Conservation (phyloP, 2,888 invertebrate genomes). For the Brassicogethes aeneus region DNA sequence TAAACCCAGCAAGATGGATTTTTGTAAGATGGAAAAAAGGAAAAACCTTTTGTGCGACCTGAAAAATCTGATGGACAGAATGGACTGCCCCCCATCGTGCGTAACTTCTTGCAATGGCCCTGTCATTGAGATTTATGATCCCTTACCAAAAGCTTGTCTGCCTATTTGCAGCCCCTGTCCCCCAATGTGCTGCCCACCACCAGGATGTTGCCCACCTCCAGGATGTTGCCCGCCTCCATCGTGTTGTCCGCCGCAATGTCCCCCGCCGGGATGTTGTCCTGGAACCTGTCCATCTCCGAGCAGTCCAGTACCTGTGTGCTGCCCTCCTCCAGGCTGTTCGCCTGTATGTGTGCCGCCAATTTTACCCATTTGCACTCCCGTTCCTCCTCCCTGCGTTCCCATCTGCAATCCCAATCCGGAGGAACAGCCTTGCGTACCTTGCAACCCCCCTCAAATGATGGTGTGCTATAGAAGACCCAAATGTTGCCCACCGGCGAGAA, state of each 20-base stretch:
- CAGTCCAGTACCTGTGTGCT: slow-evolving; percentile 28
- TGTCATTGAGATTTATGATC: slow-evolving; percentile 46
- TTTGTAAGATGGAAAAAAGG: slow-evolving; percentile 31
- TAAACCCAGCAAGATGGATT: slow-evolving; percentile 32
- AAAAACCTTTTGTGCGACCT: slow-evolving; percentile 30
- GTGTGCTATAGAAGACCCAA: slow-evolving; percentile 43
- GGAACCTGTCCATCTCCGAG: slow-evolving; percentile 39
- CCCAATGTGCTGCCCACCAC: slow-evolving; percentile 40
- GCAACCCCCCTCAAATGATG: slow-evolving; percentile 50
- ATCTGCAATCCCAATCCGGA: slow-evolving; percentile 43
- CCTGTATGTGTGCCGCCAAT: slow-evolving; percentile 49
- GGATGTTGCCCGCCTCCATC: slow-evolving; percentile 13
- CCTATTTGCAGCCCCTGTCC: slow-evolving; percentile 44
- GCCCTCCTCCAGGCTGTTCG: slow-evolving; percentile 16
- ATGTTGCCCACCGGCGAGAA: slow-evolving; percentile 31
- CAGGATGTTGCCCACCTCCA: slow-evolving; percentile 6
- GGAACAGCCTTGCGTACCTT: slow-evolving; percentile 49
- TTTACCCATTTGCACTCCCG: slow-evolving; percentile 38
- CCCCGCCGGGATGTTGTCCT: slow-evolving; percentile 38
- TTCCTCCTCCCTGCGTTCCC: slow-evolving; percentile 44
- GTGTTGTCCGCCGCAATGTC: slow-evolving; percentile 37
- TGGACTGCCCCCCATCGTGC: slow-evolving; percentile 31
- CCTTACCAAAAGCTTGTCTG: slow-evolving; percentile 48
- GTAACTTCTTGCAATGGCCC: slow-evolving; percentile 26
- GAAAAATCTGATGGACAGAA: slow-evolving; percentile 31